A percentile compares a stretch with the other conserved stretches of the same genome.
phyloP scores from a whole-genome alignment of 2,113 vertebrate species.

The Alouatta palliata region DNA sequence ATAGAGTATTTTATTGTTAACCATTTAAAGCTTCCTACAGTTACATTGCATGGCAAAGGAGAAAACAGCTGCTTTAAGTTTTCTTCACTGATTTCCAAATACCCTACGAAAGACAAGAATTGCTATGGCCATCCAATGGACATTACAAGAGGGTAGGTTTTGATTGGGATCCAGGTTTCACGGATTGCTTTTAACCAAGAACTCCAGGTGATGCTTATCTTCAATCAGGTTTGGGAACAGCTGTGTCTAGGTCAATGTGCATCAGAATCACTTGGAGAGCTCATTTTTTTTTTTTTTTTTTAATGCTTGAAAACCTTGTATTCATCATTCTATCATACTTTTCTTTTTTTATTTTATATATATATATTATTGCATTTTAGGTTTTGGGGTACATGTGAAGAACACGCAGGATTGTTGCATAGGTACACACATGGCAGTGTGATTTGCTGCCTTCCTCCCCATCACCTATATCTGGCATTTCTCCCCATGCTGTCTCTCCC shows the following conservation, averaged over 20 bases:
- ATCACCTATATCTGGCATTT: too few species aligned
- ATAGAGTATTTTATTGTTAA: neutral
- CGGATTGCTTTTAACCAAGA: neutral
- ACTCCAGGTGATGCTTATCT: neutral
- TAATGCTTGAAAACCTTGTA: too few species aligned
- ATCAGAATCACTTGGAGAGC: neutral
- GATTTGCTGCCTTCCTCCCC: too few species aligned
- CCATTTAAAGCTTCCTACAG: neutral
- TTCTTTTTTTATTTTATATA: too few species aligned
- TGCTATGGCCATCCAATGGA: accelerated
- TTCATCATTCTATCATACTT: too few species aligned
- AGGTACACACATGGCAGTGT: too few species aligned
- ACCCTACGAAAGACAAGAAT: neutral
- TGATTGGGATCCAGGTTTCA: neutral
- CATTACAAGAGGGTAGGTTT: neutral
- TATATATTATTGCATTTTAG: too few species aligned
- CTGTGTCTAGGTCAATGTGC: neutral
- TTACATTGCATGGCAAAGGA: neutral
- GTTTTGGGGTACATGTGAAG: too few species aligned
- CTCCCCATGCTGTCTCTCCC: too few species aligned
- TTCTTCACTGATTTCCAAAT: neutral
- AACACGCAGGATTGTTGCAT: too few species aligned
- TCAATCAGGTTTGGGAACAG: neutral
- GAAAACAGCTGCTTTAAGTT: neutral
- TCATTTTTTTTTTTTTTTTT: too few species aligned